Conservation (phyloP, 2,797 vertebrate species). For the Pseudopleuronectes americanus region DNA sequence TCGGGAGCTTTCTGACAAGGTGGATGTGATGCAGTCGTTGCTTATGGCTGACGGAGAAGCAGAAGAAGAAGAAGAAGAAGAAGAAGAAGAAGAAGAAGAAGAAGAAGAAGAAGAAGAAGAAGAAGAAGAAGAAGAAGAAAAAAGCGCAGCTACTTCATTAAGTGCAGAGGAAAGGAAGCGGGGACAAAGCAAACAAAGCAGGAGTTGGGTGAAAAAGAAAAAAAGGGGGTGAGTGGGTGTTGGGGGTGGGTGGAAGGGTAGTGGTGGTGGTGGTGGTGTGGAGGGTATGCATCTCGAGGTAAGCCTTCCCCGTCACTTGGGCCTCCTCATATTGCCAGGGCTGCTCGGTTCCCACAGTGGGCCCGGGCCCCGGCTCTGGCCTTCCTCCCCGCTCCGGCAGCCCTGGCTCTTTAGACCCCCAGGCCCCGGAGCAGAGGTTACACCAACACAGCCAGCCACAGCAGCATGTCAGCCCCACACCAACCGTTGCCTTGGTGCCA, state of each 20-base stretch:
- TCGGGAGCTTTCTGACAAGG: constrained; percentile 50
- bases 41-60: constrained; percentile 67
- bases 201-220: constrained; percentile 68
- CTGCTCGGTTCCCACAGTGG: constrained; percentile 78
- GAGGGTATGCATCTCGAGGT: constrained; percentile 69
- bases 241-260: constrained; percentile 25
- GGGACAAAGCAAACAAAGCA: constrained; percentile 81
- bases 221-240: constrained; percentile 66
- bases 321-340: constrained; percentile 75
- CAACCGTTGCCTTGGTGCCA: constrained; percentile 84
- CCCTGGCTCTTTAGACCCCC: constrained; percentile 75
- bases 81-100: too few relatives aligned
- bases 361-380: constrained; percentile 63
- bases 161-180: constrained; percentile 75
- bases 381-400: constrained; percentile 64
- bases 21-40: constrained; percentile 51
- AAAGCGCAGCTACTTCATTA: constrained; percentile 78
- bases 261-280: constrained; percentile 12
- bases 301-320: constrained; percentile 72
- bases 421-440: constrained; percentile 84
- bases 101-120: too few relatives aligned
- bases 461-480: constrained; percentile 83
- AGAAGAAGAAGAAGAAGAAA: constrained; percentile 39
- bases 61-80: background rate
- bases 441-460: constrained; percentile 82